phyloP scores from a whole-genome alignment of 1,140 invertebrate genomes.

The Scaptodrosophila lebanonensis region DNA sequence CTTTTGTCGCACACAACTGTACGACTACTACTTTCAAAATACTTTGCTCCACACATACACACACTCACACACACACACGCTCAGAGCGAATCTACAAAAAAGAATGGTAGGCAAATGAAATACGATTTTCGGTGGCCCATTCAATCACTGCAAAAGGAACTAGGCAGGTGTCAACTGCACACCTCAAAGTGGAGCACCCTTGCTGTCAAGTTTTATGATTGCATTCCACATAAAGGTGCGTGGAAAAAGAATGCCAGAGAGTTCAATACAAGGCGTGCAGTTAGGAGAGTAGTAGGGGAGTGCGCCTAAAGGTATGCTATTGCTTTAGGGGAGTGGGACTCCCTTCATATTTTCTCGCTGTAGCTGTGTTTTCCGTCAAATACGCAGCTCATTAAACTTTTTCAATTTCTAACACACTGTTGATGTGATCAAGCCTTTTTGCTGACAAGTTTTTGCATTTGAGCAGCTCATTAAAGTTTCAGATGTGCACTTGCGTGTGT shows the following conservation, averaged over 20 bases:
- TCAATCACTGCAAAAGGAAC: neutral
- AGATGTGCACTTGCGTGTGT: no score
- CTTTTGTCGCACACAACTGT: constrained; percentile 6
- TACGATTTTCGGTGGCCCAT: constrained; percentile 10
- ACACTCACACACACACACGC: no score
- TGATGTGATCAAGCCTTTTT: constrained; percentile 57
- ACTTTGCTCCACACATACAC: neutral
- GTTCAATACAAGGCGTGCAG: no score
- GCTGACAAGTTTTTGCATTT: constrained; percentile 59
- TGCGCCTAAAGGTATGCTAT: no score
- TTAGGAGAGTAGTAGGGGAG: no score
- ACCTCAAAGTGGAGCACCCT: constrained; percentile 8
- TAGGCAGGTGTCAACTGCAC: constrained; percentile 31
- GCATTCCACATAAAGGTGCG: constrained; percentile 28
- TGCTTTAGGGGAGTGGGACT: neutral
- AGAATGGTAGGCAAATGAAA: constrained; percentile 19
- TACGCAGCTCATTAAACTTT: constrained; percentile 70
- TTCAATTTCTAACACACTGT: constrained; percentile 68
- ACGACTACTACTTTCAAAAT: constrained; percentile 17
- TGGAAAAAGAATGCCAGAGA: no score
- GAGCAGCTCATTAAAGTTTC: constrained; percentile 69
- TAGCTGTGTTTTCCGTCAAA: constrained; percentile 39
- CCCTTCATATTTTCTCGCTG: neutral
- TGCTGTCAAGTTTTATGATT: constrained; percentile 33
- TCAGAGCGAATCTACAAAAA: no score